Evolutionary conservation across 2,797 vertebrate species (phyloP), one percentile per base, ranked within the genome.

Genomic region (Coranthus polyacanthus): DNA sequence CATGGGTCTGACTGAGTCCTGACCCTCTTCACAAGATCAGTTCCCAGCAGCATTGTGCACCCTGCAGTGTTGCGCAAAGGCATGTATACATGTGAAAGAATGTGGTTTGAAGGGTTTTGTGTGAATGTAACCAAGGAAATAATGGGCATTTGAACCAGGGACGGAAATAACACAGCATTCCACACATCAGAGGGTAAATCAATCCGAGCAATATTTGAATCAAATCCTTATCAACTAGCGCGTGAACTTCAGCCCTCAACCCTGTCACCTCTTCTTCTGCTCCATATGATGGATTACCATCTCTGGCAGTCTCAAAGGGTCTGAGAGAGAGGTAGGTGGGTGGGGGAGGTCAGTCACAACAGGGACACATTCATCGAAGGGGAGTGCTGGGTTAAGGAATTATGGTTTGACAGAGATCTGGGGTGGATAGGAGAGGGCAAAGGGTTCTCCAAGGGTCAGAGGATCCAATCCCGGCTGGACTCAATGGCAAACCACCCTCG

Each of bases 271-370:
- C 80, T 74, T 81, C 68, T 76, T 72, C 51, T 16, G 55, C 86
- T 82, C 78, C 39, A 38, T 78, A 82, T 94, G 92, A 94, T 91
- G 86, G 91, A 94, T 93, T 90, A 90, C 88, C 83, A 86, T 89
- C 83, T 78, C 78, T 68, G 73, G 80, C 74, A 55, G 75, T 78
- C 83, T 89, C 85, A 51, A 59, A 79, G 78, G 75, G 68, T 75
- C 79, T 70, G 18, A 41, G 52, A 44, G 51, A 17, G 24, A 41
- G 55, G 63, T 57, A 59, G 77, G 58, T 42, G 68, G 70, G 60
- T 70, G 81, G 81, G 76, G 77, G 79, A 73, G 78, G 85, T 75
- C 84, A 80, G 75, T 87, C 79, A 83, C 82, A 44, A 85, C 78
- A 71, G 88, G 77, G 82, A 88, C 61, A 68, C 72, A 88, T 84